These are phyloP conservation scores for Elachura formosa DNA, from an alignment of 2,113 vertebrate genomes.

Conservation along the genomic window DNA sequence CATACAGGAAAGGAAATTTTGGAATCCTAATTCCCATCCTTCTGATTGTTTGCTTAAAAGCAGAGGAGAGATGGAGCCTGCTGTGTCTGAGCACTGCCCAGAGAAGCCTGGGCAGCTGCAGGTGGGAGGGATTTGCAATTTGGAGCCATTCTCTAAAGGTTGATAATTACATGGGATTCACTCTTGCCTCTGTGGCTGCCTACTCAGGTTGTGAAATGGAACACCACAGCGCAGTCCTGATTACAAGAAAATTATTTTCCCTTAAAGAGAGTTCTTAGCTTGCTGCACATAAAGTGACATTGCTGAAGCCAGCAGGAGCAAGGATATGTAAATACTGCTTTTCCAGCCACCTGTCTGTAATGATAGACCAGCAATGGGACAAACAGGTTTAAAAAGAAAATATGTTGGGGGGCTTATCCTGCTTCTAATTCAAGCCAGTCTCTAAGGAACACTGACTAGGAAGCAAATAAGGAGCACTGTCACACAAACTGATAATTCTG, in stretches of 20 bases:
- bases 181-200: background rate
- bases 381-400: background rate
- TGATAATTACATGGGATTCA: rapidly evolving
- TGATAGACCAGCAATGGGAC: background rate
- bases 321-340: background rate
- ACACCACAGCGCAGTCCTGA: background rate
- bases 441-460: background rate
- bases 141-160: background rate
- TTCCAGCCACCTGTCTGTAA: background rate
- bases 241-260: background rate
- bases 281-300: background rate
- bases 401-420: background rate
- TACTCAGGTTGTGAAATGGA: background rate
- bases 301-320: background rate
- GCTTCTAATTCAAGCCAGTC: background rate
- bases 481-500: background rate
- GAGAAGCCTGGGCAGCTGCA: background rate
- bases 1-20: background rate
- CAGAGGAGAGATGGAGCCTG: background rate
- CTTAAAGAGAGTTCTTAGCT: background rate
- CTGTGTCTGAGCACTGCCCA: background rate
- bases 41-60: background rate
- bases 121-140: background rate
- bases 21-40: background rate
- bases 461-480: background rate